Base-by-base conservation (phyloP, 1,140 invertebrate species). In the Diachasma alloeum region DNA sequence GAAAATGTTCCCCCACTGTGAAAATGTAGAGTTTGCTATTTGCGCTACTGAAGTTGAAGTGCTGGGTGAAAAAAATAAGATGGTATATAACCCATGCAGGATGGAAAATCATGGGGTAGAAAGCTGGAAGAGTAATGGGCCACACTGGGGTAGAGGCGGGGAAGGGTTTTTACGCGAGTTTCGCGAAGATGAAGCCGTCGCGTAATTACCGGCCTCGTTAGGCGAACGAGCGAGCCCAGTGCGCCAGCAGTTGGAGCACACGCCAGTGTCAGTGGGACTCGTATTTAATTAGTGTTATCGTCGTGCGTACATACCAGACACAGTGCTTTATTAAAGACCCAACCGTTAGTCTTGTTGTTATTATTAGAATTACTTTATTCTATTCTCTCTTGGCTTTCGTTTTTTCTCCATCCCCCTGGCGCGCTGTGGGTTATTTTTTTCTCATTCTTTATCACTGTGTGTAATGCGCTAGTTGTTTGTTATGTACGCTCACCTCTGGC, bases 171-270 rank as follows among this genome's bases (percentile, higher is more conserved):
- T 88, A 84, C 83, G 63, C 79, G 81, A 76, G 84, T 84, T 85
- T 85, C 83, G 82, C 81, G 84, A 87, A 88, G 86, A 88, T 88
- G 87, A 89, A 88, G 86, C 86, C 84, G 86, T 89, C 83, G 81
- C 82, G 85, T 88, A 89, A 89, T 89, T 89, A 88, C 86, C 82
- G 84, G 85, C 83, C 86, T 89, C 87, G 87, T 88, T 89, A 88
- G 83, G 81, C 83, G 83, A 81, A 82, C 80, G 82, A 82, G 79
- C 42, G 56, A 44, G 44, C 19, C 24, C 67, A 44, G 46, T 48
- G 68, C 59, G 39, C 75, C 67, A 68, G 69, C 74, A 73, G 71
- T 44, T 36, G 24, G 17, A 31, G 10, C 63, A 39, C 78, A 77
- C 75, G 72, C 80, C 79, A 82, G 82, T 87, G 86, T 87, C 85